These are phyloP conservation scores for Tetanocera ferruginea DNA, from an alignment of 2,888 invertebrate genomes.

Conservation along the genomic window DNA sequence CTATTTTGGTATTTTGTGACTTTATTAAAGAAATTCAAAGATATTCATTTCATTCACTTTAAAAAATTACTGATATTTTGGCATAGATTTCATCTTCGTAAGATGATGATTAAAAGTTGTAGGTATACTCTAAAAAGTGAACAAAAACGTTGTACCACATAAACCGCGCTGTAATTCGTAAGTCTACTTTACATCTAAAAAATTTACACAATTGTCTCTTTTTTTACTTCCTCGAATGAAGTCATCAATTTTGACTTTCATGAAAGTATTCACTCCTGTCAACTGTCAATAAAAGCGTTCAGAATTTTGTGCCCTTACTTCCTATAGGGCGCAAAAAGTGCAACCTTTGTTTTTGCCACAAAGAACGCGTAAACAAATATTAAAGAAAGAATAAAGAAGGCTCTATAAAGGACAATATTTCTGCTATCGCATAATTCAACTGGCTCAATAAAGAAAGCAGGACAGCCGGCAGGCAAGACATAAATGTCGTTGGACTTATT, in stretches of 20 bases:
- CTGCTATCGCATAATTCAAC: conserved; percentile 2
- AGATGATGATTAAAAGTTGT: too few relatives aligned
- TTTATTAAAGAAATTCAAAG: too few relatives aligned
- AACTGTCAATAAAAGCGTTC: conserved; percentile 37
- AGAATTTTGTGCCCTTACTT: background rate
- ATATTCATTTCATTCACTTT: too few relatives aligned
- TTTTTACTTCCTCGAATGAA: background rate
- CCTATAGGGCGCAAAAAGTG: background rate
- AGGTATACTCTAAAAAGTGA: too few relatives aligned
- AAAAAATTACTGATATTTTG: too few relatives aligned
- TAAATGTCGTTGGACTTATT: too few relatives aligned
- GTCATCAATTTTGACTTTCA: background rate
- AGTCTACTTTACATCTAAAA: background rate
- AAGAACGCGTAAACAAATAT: conserved; percentile 52
- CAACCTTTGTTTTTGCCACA: conserved; percentile 46
- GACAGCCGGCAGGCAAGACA: background rate
- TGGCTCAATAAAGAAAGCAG: background rate
- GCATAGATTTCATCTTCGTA: too few relatives aligned
- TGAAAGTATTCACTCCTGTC: conserved; percentile 32
- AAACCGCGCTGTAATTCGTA: too few relatives aligned
- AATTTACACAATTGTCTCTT: background rate
- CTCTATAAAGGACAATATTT: background rate
- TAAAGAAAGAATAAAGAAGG: conserved; percentile 23
- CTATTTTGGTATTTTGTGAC: too few relatives aligned
- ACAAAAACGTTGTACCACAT: too few relatives aligned